Conservation (phyloP, 2,113 vertebrate genomes). For the Sinocyclocheilus rhinocerous region DNA sequence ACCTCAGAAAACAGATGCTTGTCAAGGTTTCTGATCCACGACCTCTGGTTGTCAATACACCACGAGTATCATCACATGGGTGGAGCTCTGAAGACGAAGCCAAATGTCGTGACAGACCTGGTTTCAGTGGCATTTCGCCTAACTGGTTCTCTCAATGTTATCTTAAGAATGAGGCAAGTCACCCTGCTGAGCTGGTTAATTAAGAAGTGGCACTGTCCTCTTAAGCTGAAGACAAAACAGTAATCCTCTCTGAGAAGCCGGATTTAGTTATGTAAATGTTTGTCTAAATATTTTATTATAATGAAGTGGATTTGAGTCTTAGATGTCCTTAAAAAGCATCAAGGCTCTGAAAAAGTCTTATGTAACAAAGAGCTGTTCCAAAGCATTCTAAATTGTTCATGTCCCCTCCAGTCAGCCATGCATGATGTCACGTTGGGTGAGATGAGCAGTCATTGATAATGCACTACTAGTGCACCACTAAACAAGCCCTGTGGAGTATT, state of each 20-base stretch:
- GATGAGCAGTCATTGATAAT: constrained; percentile 34
- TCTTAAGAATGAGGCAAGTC: constrained; percentile 47
- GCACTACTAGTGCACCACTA: not conserved
- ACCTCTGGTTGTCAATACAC: constrained; percentile 30
- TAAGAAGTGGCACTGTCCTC: constrained; percentile 35
- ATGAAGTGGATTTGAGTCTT: constrained; percentile 1
- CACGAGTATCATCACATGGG: constrained; percentile 13
- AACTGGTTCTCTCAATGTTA: constrained; percentile 54
- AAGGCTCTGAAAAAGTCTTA: constrained; percentile 4
- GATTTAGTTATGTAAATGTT: constrained; percentile 5
- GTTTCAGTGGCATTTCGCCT: constrained; percentile 36
- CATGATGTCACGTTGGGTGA: constrained; percentile 6
- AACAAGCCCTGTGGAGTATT: constrained; percentile 34
- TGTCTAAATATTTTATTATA: not conserved
- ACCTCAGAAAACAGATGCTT: constrained; percentile 11
- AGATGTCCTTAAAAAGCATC: constrained; percentile 13
- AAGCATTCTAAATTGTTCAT: constrained; percentile 41
- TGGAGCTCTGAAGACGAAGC: constrained; percentile 28
- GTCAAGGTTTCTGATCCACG: constrained; percentile 25
- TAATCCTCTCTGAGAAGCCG: not conserved
- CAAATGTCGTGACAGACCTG: constrained; percentile 21
- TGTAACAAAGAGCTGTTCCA: constrained; percentile 28
- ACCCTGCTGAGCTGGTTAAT: constrained; percentile 39
- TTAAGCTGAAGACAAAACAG: constrained; percentile 44
- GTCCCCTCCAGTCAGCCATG: constrained; percentile 19